Base-by-base conservation (phyloP, 2,888 invertebrate species). In the Eupithecia tripunctaria region DNA sequence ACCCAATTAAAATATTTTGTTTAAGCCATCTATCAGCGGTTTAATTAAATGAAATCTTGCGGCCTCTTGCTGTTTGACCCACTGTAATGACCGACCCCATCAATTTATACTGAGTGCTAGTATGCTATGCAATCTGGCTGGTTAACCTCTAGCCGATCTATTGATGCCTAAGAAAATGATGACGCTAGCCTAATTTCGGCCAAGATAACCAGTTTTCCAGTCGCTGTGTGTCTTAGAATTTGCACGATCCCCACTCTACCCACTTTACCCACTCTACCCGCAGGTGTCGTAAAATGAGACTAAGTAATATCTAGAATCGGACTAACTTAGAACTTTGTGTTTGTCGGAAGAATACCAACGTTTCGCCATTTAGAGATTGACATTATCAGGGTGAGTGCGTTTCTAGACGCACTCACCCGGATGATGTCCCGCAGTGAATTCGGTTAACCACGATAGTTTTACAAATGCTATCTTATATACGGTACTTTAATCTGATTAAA, bases 21-120 rank as follows among this genome's bases (percentile, higher is more conserved):
- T 85, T 82, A 80, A 80, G 82, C 78, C 82, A 84, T 88, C 83
- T 81, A 86, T 87, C 84, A 85, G 81, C 78, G 81, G 81, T 88
- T 88, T 87, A 86, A 88, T 88, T 89, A 87, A 87, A 87, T 85
- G 77, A 82, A 81, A 51, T 82, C 82, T 84, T 83, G 82, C 74
- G 81, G 83, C 80, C 82, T 81, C 82, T 82, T 82, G 76, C 80
- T 76, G 80, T 84, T 77, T 81, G 82, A 83, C 85, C 84, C 82
- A 79, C 79, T 81, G 78, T 83, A 83, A 83, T 83, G 82, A n/a
- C 79, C 82, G 69, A 73, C 74, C 74, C 81, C 83, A 82, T 87
- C 87, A 83, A 85, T 87, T 86, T 81, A 81, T 81, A 81, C 80
- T 85, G 83, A 87, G 84, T 81, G 79, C 70, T 77, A 70, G 70